Evolutionary conservation across 2,797 vertebrate genomes (phyloP).

Genomic region (Lithobates pipiens): DNA sequence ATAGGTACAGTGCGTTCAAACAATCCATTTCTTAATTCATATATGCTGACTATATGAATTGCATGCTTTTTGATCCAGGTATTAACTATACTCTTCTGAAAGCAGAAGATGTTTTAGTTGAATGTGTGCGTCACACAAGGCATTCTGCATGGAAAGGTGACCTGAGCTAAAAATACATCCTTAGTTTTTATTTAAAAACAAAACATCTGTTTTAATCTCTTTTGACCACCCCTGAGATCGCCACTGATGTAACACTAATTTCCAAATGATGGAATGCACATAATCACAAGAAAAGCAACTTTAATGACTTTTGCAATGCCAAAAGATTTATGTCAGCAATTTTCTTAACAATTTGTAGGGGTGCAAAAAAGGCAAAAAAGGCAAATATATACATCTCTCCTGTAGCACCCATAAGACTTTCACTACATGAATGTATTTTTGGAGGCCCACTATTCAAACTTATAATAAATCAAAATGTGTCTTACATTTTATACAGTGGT

Average conservation of each 20-base stretch:
- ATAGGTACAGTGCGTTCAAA: neutral
- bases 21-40: neutral
- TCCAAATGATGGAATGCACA: neutral
- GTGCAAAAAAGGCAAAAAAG: neutral
- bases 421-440: neutral
- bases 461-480: no score
- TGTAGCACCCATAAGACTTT: neutral
- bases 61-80: neutral
- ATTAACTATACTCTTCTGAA: slow-evolving; percentile 25
- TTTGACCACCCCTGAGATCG: neutral
- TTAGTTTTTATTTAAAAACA: slow-evolving; percentile 5
- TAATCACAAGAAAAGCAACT: slow-evolving; percentile 7
- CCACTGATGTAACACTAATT: neutral
- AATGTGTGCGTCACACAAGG: slow-evolving; percentile 26
- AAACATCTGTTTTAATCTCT: neutral
- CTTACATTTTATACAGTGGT: no score
- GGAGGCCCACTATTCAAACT: neutral
- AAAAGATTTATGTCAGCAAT: neutral
- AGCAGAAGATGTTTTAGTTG: slow-evolving; percentile 18
- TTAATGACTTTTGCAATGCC: neutral
- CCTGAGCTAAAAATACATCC: slow-evolving; percentile 7
- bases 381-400: neutral
- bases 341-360: neutral
- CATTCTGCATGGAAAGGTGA: slow-evolving; percentile 12
- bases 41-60: neutral